Conservation (phyloP, 2,113 vertebrate genomes). For the Lamprotornis superbus region DNA sequence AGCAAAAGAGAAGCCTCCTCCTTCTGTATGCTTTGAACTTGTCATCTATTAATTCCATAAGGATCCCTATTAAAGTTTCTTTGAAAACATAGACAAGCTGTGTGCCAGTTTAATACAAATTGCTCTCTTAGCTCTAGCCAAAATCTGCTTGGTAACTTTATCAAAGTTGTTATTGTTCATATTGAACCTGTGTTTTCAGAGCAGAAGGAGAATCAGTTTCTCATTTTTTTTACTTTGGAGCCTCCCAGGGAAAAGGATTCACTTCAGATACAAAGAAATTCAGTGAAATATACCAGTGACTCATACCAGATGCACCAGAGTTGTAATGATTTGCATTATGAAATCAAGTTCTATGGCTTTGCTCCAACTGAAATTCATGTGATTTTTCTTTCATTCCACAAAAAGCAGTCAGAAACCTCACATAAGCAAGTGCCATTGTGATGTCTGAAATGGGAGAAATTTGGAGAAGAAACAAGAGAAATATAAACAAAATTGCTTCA, state of each 20-base stretch:
- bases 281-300: not conserved
- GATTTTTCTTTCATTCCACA: not conserved
- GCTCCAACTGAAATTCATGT: not conserved
- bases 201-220: not conserved
- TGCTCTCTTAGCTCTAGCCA: not conserved
- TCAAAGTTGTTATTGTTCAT: not conserved
- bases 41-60: not conserved
- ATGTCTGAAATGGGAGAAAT: not conserved
- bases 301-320: not conserved
- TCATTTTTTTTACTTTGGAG: not conserved
- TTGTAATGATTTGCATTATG: not conserved
- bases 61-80: not conserved
- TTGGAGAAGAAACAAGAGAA: not conserved
- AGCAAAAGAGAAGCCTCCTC: not conserved
- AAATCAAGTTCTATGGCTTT: slow-evolving; percentile 1
- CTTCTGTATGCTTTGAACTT: not conserved
- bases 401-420: not conserved
- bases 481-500: not conserved
- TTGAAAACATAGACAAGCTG: not conserved
- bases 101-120: not conserved
- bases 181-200: not conserved
- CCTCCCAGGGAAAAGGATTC: not conserved
- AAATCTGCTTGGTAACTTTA: not conserved
- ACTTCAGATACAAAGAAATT: not conserved
- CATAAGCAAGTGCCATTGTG: not conserved